A percentile compares a stretch with the other conserved stretches of the same genome.
Evolutionary conservation across 2,797 vertebrate species (phyloP).

Genomic region (Sciaenops ocellatus): DNA sequence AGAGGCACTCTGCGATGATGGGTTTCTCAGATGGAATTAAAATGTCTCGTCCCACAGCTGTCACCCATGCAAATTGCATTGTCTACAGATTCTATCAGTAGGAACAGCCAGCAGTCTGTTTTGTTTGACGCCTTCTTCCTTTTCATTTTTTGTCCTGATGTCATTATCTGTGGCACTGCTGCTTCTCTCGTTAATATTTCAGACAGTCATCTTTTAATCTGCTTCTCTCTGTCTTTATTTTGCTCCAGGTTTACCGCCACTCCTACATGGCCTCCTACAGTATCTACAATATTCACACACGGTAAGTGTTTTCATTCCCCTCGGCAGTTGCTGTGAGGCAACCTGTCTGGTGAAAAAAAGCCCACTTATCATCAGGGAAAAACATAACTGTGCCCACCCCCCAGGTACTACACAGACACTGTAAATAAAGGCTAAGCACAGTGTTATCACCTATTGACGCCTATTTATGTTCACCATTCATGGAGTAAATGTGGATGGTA

Average conservation of each 20-base stretch:
- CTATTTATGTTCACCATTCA: background rate
- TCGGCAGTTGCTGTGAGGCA: background rate
- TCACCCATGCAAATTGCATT: conserved; percentile 80
- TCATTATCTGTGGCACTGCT: conserved; percentile 50
- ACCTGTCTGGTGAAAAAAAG: background rate
- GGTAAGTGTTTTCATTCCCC: conserved; percentile 69
- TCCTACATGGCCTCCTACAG: conserved; percentile 88
- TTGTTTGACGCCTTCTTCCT: conserved; percentile 59
- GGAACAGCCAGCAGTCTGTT: conserved; percentile 59
- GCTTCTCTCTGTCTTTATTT: conserved; percentile 44
- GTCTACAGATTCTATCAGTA: conserved; percentile 70
- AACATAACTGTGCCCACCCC: background rate
- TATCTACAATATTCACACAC: conserved; percentile 87
- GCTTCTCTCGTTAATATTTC: conserved; percentile 46
- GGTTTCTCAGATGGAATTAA: conserved; percentile 77
- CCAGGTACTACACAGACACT: background rate
- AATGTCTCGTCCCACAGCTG: conserved; percentile 74
- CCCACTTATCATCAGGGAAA: conserved; percentile 7
- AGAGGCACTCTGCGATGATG: conserved; percentile 58
- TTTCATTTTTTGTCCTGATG: conserved; percentile 55
- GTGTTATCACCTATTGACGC: background rate
- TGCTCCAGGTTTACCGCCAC: conserved; percentile 83
- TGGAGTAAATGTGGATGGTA: too few relatives aligned
- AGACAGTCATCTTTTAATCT: conserved; percentile 54
- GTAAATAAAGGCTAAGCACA: background rate